A percentile compares a stretch with the other conserved stretches of the same genome.
Conservation (phyloP, 2,113 vertebrate genomes). For the Zosterops pallidus region DNA sequence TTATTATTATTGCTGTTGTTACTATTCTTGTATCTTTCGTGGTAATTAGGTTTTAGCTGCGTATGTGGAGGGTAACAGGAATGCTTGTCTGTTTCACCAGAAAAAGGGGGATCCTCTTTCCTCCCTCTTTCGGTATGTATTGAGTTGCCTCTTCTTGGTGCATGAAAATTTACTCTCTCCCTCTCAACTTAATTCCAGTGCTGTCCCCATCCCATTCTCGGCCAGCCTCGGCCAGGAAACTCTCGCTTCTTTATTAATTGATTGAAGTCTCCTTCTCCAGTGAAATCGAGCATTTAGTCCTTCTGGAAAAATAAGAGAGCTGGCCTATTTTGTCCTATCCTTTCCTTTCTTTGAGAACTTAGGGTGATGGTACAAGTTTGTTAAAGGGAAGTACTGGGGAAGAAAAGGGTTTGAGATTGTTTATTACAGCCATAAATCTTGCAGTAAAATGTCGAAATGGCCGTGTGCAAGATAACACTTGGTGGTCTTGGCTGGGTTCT, state of each 20-base stretch:
- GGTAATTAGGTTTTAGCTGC: conserved; percentile 32
- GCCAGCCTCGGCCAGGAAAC: conserved; percentile 32
- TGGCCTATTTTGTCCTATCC: not conserved
- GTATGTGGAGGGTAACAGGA: conserved; percentile 39
- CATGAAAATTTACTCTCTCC: conserved; percentile 42
- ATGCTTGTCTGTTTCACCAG: conserved; percentile 53
- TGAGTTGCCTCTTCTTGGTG: conserved; percentile 59
- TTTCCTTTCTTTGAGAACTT: conserved; percentile 47
- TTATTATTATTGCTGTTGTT: not conserved
- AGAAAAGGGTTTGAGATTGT: conserved; percentile 73
- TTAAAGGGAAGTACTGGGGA: conserved; percentile 65
- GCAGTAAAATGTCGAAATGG: conserved; percentile 83
- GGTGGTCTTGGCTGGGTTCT: conserved; percentile 84
- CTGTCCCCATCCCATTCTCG: not conserved
- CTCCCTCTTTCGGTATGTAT: conserved; percentile 1
- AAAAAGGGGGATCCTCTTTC: conserved; percentile 5
- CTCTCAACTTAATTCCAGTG: conserved; percentile 38
- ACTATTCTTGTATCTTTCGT: conserved; percentile 47
- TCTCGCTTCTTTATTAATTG: conserved; percentile 34
- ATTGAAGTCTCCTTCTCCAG: conserved; percentile 14
- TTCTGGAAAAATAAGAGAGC: conserved; percentile 23
- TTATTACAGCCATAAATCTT: conserved; percentile 84
- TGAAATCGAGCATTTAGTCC: conserved; percentile 1
- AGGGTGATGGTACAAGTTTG: conserved; percentile 62
- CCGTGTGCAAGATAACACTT: conserved; percentile 83